phyloP scores from a whole-genome alignment of 2,797 vertebrate genomes.

The Clarias fuscus region DNA sequence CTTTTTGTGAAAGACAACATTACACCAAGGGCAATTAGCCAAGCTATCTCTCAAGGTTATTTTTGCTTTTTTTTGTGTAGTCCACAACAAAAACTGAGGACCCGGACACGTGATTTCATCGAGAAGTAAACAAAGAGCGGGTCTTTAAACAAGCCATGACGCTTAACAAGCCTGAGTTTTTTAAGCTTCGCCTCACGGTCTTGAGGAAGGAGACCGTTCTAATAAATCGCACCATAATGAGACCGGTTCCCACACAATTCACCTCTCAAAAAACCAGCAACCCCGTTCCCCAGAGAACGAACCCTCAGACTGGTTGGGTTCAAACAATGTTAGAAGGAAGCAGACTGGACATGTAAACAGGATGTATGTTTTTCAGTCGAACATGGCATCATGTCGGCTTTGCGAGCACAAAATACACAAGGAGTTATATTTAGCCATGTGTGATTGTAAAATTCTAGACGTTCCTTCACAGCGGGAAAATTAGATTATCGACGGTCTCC shows the following conservation, averaged over 20 bases:
- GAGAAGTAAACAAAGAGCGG: background rate
- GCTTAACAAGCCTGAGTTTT: constrained; percentile 37
- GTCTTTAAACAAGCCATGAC: constrained; percentile 22
- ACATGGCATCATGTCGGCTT: constrained; percentile 22
- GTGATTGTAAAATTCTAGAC: constrained; percentile 4
- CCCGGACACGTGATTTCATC: constrained; percentile 20
- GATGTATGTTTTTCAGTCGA: constrained; percentile 53
- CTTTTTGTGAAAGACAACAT: background rate
- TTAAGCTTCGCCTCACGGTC: constrained; percentile 16
- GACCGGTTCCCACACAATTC: constrained; percentile 51
- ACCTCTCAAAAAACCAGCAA: constrained; percentile 39
- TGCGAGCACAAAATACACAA: background rate
- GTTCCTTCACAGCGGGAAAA: constrained; percentile 14
- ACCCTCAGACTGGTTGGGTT: constrained; percentile 51
- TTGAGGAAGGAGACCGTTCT: constrained; percentile 36
- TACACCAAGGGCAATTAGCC: background rate
- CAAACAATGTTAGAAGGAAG: constrained; percentile 70
- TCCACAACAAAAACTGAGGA: background rate
- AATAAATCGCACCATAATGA: constrained; percentile 52
- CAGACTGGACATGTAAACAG: constrained; percentile 73
- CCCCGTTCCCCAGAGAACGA: constrained; percentile 1
- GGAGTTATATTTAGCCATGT: constrained; percentile 7
- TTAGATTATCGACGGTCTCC: constrained; percentile 42
- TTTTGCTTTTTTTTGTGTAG: background rate
- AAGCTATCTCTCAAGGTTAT: background rate